Evolutionary conservation across 2,113 vertebrate species (phyloP).

Genomic region (Benitochromis conjunctus): DNA sequence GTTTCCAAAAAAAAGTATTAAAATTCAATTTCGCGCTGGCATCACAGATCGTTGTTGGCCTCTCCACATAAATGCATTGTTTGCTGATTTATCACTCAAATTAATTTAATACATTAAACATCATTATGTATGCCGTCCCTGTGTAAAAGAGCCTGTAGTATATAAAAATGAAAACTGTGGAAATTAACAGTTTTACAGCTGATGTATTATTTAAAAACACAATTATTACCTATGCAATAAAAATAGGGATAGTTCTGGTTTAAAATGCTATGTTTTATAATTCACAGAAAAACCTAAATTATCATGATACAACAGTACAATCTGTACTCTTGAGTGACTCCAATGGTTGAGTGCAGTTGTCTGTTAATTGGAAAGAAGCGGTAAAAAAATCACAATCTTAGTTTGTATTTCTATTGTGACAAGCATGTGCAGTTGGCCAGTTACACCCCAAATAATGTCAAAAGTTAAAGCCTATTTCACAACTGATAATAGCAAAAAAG

Average conservation of each 20-base stretch:
- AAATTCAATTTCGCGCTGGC: neutral
- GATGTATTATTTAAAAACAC: neutral
- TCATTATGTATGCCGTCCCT: neutral
- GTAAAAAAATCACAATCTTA: neutral
- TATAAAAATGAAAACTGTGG: neutral
- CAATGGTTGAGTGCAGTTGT: neutral
- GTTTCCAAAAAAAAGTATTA: neutral
- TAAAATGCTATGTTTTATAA: neutral
- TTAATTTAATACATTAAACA: neutral
- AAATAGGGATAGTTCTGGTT: neutral
- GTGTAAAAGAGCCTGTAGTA: neutral
- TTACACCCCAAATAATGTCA: neutral
- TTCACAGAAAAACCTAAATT: neutral
- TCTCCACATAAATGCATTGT: neutral
- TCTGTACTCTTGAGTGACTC: neutral
- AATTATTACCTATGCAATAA: neutral
- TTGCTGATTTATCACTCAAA: neutral
- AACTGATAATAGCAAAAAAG: neutral
- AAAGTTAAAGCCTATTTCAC: neutral
- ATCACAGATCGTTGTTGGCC: neutral
- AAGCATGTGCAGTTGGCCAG: neutral
- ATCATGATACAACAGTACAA: too few species aligned
- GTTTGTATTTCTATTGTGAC: neutral
- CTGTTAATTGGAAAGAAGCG: neutral
- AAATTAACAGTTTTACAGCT: neutral